Conservation (phyloP, 2,888 invertebrate genomes). For the Ceramica pisi region DNA sequence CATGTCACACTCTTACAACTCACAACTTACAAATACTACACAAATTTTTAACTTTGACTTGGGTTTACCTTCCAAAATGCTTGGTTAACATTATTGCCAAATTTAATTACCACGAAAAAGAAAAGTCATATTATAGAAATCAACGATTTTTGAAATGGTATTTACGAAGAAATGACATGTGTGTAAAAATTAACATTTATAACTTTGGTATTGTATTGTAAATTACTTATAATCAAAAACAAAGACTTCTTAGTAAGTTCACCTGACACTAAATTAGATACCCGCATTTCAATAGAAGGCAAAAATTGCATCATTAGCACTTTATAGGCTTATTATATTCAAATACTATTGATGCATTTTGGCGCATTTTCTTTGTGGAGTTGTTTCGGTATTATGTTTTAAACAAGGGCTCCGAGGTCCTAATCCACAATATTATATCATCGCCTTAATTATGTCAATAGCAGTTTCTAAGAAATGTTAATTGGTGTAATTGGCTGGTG, state of each 20-base stretch:
- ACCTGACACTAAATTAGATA: slow-evolving; percentile 62
- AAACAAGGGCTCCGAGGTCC: slow-evolving; percentile 37
- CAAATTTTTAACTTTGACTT: neutral
- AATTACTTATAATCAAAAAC: slow-evolving; percentile 37
- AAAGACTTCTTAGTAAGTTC: slow-evolving; percentile 45
- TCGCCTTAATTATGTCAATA: slow-evolving; percentile 59
- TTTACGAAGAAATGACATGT: slow-evolving; percentile 21
- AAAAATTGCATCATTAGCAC: slow-evolving; percentile 33
- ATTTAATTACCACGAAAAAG: neutral
- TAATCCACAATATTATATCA: slow-evolving; percentile 63
- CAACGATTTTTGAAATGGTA: neutral
- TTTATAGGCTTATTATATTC: slow-evolving; percentile 36
- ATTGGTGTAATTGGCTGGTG: slow-evolving; percentile 70
- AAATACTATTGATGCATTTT: slow-evolving; percentile 33
- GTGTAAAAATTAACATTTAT: slow-evolving; percentile 15
- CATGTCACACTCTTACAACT: neutral
- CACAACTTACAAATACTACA: too few species aligned
- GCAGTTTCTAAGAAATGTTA: slow-evolving; percentile 67
- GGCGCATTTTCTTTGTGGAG: slow-evolving; percentile 23
- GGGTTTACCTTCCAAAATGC: neutral
- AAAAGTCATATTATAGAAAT: neutral
- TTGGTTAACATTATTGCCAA: neutral
- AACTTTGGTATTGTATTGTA: slow-evolving; percentile 46
- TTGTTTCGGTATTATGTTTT: slow-evolving; percentile 24
- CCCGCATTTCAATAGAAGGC: slow-evolving; percentile 53